A percentile compares a stretch with the other conserved stretches of the same genome.
Conservation (phyloP, 2,113 vertebrate species). For the Centropus unirufus region DNA sequence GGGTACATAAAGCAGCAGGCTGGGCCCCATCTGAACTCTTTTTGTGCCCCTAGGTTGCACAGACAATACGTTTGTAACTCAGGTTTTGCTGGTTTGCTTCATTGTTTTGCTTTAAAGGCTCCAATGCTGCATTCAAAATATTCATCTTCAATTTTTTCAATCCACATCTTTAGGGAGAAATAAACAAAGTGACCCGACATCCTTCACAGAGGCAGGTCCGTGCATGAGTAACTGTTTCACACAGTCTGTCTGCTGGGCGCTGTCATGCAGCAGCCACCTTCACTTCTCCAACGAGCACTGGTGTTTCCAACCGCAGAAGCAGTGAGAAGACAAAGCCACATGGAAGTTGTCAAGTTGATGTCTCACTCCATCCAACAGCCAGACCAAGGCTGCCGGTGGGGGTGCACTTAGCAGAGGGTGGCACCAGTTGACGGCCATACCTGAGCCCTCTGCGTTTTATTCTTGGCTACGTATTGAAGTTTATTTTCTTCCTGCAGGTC, state of each 20-base stretch:
- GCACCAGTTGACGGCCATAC: accelerated
- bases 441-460: not conserved
- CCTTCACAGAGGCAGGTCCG: not conserved
- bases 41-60: not conserved
- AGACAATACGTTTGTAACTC: not conserved
- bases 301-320: not conserved
- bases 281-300: not conserved
- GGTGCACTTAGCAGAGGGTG: not conserved
- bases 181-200: not conserved
- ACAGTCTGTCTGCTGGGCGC: accelerated
- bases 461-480: not conserved
- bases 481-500: not conserved
- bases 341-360: not conserved
- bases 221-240: not conserved
- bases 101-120: not conserved
- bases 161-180: not conserved
- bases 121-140: not conserved
- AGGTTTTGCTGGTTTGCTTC: not conserved
- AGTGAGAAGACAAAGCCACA: not conserved
- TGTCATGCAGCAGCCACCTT: not conserved
- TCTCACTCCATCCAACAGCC: not conserved
- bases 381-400: accelerated
- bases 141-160: not conserved
- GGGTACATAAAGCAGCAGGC: constrained; percentile 21
- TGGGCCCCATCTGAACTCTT: not conserved